phyloP scores from a whole-genome alignment of 2,113 vertebrate genomes.

The Tenebrosternarchus preto region DNA sequence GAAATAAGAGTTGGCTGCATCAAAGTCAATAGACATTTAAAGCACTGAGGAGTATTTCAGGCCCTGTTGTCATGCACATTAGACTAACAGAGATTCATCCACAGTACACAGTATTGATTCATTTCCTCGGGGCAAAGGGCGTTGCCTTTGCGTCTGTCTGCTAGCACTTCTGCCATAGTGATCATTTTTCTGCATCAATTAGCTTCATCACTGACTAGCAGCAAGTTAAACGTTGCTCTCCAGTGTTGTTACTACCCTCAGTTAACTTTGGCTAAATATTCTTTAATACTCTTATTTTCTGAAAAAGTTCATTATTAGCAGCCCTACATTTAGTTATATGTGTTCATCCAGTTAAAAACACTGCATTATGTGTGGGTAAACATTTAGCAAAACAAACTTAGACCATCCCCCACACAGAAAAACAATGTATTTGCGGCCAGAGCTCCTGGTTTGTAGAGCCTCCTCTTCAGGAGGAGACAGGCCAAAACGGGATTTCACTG shows the following conservation, averaged over 20 bases:
- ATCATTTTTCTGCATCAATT: constrained; percentile 24
- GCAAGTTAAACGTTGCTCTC: background rate
- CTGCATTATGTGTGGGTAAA: background rate
- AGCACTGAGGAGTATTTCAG: constrained; percentile 49
- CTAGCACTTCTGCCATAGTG: constrained; percentile 15
- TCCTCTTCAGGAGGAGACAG: background rate
- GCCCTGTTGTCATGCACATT: constrained; percentile 49
- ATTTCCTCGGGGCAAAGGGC: constrained; percentile 32
- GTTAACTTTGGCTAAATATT: background rate
- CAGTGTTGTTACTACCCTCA: background rate
- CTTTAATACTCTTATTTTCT: background rate
- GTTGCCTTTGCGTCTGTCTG: constrained; percentile 17
- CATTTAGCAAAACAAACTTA: too few relatives aligned
- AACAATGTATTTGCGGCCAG: too few relatives aligned
- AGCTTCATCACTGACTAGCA: background rate
- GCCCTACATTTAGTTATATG: background rate
- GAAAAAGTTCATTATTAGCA: too few relatives aligned
- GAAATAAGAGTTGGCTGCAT: constrained; percentile 49
- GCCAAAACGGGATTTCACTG: too few relatives aligned
- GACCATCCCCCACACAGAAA: too few relatives aligned
- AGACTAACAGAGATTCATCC: constrained; percentile 46
- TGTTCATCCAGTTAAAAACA: background rate
- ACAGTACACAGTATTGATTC: constrained; percentile 52
- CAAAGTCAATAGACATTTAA: constrained; percentile 51
- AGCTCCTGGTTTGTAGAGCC: background rate